A percentile compares a stretch with the other conserved stretches of the same genome.
Conservation (phyloP, 1,140 invertebrate genomes). For the Hypsibius dujardini region DNA sequence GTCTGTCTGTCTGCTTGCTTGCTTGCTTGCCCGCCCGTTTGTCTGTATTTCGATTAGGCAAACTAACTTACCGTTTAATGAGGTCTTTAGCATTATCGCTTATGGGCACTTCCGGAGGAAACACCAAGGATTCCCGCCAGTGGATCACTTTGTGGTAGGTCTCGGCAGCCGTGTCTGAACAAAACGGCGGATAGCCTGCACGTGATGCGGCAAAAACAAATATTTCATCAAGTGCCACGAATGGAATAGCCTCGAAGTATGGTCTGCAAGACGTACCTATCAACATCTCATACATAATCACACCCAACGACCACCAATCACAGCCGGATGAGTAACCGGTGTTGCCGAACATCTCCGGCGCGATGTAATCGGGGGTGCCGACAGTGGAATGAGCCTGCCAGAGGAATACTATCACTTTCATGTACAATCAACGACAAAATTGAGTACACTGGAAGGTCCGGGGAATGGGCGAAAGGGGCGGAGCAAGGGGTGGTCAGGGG, state of each 20-base stretch:
- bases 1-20: no score
- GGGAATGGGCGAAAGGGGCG: no score
- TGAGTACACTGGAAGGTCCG: no score
- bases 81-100: slow-evolving; percentile 53
- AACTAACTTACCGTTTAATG: slow-evolving; percentile 32
- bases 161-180: slow-evolving; percentile 96
- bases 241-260: background rate
- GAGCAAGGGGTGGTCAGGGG: no score
- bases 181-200: slow-evolving; percentile 89
- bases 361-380: slow-evolving; percentile 98
- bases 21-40: no score
- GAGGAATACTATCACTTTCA: slow-evolving; percentile 16
- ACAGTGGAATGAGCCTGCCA: slow-evolving; percentile 62
- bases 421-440: no score
- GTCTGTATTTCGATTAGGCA: background rate
- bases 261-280: slow-evolving; percentile 49
- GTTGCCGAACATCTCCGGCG: slow-evolving; percentile 67
- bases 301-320: slow-evolving; percentile 98
- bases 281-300: slow-evolving; percentile 99
- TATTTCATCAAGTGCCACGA: background rate
- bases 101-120: slow-evolving; percentile 96
- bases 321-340: slow-evolving; percentile 90
- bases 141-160: slow-evolving; percentile 99
- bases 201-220: slow-evolving; percentile 23
- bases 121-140: slow-evolving; percentile 90